Conservation (phyloP, 2,888 invertebrate species). For the Drosophila affinis region DNA sequence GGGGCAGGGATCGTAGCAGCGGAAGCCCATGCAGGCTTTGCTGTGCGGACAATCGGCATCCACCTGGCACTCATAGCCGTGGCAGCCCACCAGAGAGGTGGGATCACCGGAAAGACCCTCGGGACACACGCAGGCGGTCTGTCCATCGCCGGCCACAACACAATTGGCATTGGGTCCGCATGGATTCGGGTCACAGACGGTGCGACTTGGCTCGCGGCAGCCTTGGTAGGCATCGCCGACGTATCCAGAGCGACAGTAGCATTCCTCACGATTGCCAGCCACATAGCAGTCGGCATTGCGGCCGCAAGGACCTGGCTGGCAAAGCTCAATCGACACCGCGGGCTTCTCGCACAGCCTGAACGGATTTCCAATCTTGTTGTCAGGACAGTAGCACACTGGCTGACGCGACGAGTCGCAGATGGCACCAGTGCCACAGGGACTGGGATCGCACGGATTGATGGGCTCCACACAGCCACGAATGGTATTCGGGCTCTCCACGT, state of each 20-base stretch:
- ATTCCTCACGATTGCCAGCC: slow-evolving; percentile 91
- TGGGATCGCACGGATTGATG: slow-evolving; percentile 92
- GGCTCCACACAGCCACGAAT: slow-evolving; percentile 92
- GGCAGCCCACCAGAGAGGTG: slow-evolving; percentile 88
- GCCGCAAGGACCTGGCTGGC: slow-evolving; percentile 93
- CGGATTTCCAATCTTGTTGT: slow-evolving; percentile 92
- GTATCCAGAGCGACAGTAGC: slow-evolving; percentile 91
- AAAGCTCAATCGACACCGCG: slow-evolving; percentile 87
- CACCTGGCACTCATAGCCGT: slow-evolving; percentile 91
- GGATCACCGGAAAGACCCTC: slow-evolving; percentile 91
- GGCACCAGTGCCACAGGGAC: slow-evolving; percentile 91
- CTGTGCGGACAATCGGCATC: slow-evolving; percentile 90
- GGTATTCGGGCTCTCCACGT: slow-evolving; percentile 93
- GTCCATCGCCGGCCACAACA: slow-evolving; percentile 87
- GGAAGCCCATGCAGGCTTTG: slow-evolving; percentile 91
- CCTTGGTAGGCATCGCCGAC: slow-evolving; percentile 91
- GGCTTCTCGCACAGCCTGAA: slow-evolving; percentile 89
- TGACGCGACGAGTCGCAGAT: slow-evolving; percentile 90
- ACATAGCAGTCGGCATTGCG: slow-evolving; percentile 93
- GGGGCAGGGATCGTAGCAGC: slow-evolving; percentile 92
- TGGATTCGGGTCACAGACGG: slow-evolving; percentile 91
- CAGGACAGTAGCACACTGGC: slow-evolving; percentile 94
- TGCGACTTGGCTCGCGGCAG: slow-evolving; percentile 88
- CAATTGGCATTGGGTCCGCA: slow-evolving; percentile 92
- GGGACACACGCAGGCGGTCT: slow-evolving; percentile 89